Evolutionary conservation across 2,113 vertebrate genomes (phyloP).

Genomic region (Gobius niger): DNA sequence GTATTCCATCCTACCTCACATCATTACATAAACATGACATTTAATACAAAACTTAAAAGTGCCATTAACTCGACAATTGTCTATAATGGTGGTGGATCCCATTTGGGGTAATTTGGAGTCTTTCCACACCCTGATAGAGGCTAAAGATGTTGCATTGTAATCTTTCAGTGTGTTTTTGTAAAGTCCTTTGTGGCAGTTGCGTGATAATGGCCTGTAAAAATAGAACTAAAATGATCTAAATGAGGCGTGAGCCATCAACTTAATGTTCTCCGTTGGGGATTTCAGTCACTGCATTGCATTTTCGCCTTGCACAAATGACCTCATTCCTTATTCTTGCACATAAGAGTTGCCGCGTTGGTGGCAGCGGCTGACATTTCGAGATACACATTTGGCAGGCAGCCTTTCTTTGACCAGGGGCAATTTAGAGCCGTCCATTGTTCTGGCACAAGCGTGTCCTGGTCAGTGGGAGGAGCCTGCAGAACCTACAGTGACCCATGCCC

Average conservation of each 20-base stretch:
- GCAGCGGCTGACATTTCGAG: neutral
- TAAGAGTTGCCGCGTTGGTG: neutral
- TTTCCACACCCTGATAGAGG: slow-evolving; percentile 2
- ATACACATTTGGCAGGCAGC: neutral
- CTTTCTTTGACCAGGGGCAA: neutral
- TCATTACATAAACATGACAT: too few species aligned
- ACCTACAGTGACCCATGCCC: neutral
- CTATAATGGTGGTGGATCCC: neutral
- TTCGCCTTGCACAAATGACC: neutral
- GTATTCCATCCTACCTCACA: too few species aligned
- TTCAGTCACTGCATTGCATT: neutral
- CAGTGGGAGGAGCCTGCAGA: neutral
- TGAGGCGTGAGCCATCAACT: neutral
- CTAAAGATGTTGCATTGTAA: neutral
- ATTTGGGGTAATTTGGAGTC: neutral
- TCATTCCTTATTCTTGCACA: neutral
- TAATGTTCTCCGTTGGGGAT: neutral
- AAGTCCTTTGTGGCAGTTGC: neutral
- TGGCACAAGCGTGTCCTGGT: neutral
- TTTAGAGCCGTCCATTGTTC: neutral
- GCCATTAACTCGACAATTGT: neutral
- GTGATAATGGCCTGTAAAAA: neutral
- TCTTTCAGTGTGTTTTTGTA: neutral
- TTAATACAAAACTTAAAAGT: too few species aligned
- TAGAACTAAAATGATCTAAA: neutral